These are phyloP conservation scores for Lagodon rhomboides DNA, from an alignment of 2,797 vertebrate genomes.

Conservation along the genomic window DNA sequence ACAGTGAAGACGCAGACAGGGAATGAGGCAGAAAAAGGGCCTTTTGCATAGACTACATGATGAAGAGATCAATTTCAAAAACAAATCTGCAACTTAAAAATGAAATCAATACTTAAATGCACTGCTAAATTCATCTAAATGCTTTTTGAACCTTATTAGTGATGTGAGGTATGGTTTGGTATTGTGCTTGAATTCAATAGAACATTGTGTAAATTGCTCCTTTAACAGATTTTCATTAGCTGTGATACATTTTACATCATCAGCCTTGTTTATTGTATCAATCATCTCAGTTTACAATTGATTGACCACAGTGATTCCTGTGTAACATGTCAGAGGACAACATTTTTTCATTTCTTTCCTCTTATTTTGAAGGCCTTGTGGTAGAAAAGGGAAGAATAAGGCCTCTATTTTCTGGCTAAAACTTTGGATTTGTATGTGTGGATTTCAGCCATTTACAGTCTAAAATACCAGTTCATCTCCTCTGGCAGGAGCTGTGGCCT, in stretches of 20 bases:
- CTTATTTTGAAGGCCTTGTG: neutral
- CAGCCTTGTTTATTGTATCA: neutral
- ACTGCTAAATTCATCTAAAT: neutral
- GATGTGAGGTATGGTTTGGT: neutral
- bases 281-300: neutral
- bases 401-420: neutral
- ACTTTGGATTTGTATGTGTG: neutral
- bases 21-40: too few species aligned
- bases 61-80: neutral
- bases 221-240: neutral
- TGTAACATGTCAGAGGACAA: neutral
- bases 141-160: neutral
- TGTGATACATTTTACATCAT: neutral
- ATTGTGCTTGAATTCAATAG: neutral
- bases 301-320: neutral
- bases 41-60: too few species aligned
- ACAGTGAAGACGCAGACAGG: too few species aligned
- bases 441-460: constrained; percentile 1
- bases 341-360: neutral
- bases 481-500: constrained; percentile 92
- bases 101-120: neutral
- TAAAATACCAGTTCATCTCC: constrained; percentile 3
- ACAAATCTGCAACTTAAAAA: neutral
- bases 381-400: neutral
- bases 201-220: neutral